Percentiles rank a stretch among this genome's conserved stretches.
These are phyloP conservation scores for Lanistes nyassanus DNA, from an alignment of 1,140 invertebrate species.

Conservation along the genomic window DNA sequence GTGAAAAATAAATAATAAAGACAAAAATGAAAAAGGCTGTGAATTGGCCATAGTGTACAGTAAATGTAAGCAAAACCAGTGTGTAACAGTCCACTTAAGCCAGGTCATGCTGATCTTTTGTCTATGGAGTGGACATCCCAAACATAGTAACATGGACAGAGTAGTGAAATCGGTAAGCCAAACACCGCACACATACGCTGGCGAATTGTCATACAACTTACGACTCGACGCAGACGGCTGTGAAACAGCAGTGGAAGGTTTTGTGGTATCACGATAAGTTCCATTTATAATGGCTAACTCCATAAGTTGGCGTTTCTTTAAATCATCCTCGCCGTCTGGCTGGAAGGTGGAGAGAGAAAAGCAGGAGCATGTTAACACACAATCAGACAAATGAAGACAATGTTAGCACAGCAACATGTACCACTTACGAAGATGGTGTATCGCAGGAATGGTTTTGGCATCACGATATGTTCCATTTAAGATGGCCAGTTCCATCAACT, in stretches of 20 bases:
- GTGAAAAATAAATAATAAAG: too few species aligned
- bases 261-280: constrained; percentile 85
- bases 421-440: constrained; percentile 51
- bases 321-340: constrained; percentile 99
- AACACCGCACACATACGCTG: constrained; percentile 43
- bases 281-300: constrained; percentile 99
- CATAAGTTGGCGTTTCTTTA: constrained; percentile 99
- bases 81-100: constrained; percentile 24
- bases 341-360: constrained; percentile 64
- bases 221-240: constrained; percentile 51
- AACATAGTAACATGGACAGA: constrained; percentile 20
- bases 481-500: constrained; percentile 99
- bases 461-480: constrained; percentile 99
- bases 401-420: neutral
- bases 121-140: constrained; percentile 1
- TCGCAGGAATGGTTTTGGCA: constrained; percentile 42
- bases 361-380: constrained; percentile 19
- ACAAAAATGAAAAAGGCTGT: too few species aligned
- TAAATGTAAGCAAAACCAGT: too few species aligned
- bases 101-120: constrained; percentile 18
- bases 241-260: constrained; percentile 48
- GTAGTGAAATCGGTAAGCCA: constrained; percentile 39
- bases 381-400: constrained; percentile 32
- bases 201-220: constrained; percentile 46
- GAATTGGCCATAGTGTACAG: too few species aligned